These are phyloP conservation scores for Salvelinus alpinus DNA, from an alignment of 2,113 vertebrate species.

Conservation along the genomic window DNA sequence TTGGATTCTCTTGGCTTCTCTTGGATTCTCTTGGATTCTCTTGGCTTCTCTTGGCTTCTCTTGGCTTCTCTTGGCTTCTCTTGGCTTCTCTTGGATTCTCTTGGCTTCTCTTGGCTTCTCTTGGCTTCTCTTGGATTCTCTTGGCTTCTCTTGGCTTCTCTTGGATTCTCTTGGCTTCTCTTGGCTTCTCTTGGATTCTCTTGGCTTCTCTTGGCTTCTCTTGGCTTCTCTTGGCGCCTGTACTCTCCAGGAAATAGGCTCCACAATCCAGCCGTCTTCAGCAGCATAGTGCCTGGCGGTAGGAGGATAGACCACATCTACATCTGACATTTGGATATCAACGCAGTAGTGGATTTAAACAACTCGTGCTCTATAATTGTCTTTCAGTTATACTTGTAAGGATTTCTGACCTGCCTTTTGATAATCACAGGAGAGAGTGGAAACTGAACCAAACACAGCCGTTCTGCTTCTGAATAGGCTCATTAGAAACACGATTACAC, in stretches of 20 bases:
- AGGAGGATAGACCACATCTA: conserved; percentile 28
- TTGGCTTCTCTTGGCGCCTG: conserved; percentile 58
- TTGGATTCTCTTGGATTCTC: no score
- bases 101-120: no score
- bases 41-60: no score
- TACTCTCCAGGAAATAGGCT: conserved; percentile 21
- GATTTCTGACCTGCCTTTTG: background rate
- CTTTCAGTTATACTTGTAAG: background rate
- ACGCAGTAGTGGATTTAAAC: background rate
- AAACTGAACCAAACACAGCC: conserved; percentile 2
- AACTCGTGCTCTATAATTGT: background rate
- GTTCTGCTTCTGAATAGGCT: conserved; percentile 1
- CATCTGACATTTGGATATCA: conserved; percentile 6
- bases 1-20: no score
- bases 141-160: no score
- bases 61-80: conserved; percentile 48
- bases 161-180: no score
- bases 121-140: no score
- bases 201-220: no score
- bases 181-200: no score
- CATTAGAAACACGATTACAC: conserved; percentile 15
- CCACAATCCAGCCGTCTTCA: conserved; percentile 10
- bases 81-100: conserved; percentile 11
- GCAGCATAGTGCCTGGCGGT: background rate
- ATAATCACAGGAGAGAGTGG: background rate